These are phyloP conservation scores for Camarhynchus parvulus DNA, from an alignment of 2,113 vertebrate genomes.

Conservation along the genomic window DNA sequence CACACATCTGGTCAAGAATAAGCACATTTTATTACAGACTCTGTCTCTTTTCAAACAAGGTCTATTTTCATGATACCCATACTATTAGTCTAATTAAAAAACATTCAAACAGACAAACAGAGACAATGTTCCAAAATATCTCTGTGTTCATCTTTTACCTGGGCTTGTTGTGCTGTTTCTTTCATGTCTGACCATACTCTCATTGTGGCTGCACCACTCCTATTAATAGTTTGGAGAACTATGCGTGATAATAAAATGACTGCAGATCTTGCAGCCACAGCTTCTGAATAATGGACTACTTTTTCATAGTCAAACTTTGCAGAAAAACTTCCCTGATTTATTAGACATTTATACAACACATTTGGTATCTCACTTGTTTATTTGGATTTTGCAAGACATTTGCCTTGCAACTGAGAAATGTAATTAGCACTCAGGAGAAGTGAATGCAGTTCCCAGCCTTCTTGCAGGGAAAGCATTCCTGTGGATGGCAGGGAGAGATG, in stretches of 20 bases:
- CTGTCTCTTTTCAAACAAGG: not conserved
- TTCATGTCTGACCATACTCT: not conserved
- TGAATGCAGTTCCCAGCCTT: not conserved
- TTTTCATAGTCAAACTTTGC: not conserved
- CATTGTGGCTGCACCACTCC: not conserved
- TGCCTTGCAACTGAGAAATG: not conserved
- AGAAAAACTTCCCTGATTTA: not conserved
- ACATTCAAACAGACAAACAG: not conserved
- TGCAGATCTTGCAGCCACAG: not conserved
- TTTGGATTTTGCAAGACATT: not conserved
- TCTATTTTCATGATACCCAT: not conserved
- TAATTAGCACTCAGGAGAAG: not conserved
- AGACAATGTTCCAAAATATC: not conserved
- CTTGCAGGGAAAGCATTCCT: not conserved
- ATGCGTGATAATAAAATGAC: not conserved
- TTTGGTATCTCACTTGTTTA: not conserved
- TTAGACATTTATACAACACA: not conserved
- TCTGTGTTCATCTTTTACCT: not conserved
- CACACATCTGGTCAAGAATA: not conserved
- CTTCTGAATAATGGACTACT: not conserved
- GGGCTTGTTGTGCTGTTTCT: not conserved
- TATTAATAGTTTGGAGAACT: not conserved
- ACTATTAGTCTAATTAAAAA: not conserved
- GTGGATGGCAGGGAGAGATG: not conserved
- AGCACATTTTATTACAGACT: not conserved